Percentiles rank a stretch among this genome's conserved stretches.
Conservation (phyloP, 2,888 invertebrate genomes). For the Gisinianus flammeolus region DNA sequence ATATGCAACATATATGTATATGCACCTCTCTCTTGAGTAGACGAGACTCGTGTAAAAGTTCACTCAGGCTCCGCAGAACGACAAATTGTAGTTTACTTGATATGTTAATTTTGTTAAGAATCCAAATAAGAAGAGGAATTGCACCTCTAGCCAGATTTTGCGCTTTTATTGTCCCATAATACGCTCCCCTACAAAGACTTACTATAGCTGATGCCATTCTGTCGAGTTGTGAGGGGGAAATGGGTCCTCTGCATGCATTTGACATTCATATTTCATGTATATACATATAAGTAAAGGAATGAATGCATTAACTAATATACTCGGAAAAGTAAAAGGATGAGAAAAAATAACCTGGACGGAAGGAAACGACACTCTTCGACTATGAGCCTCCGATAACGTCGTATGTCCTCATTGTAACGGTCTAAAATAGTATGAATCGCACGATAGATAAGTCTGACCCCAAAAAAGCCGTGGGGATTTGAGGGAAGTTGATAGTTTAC, state of each 20-base stretch:
- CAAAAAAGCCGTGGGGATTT: no score
- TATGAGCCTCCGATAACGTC: conserved; percentile 42
- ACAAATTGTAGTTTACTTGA: conserved; percentile 37
- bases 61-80: conserved; percentile 49
- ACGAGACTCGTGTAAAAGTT: conserved; percentile 48
- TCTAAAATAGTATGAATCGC: no score
- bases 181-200: conserved; percentile 43
- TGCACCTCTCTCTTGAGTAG: conserved; percentile 42
- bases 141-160: conserved; percentile 46
- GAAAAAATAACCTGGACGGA: conserved; percentile 39
- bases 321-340: no score
- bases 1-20: no score
- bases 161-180: conserved; percentile 51
- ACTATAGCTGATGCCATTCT: conserved; percentile 17
- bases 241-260: neutral
- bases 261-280: no score
- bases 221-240: neutral
- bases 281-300: no score
- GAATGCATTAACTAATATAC: no score
- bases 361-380: conserved; percentile 49
- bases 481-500: no score
- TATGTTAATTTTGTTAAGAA: conserved; percentile 47
- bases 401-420: conserved; percentile 54
- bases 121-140: conserved; percentile 50
- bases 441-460: no score